Conservation (phyloP, 2,888 invertebrate genomes). For the Eupeodes latifasciatus region DNA sequence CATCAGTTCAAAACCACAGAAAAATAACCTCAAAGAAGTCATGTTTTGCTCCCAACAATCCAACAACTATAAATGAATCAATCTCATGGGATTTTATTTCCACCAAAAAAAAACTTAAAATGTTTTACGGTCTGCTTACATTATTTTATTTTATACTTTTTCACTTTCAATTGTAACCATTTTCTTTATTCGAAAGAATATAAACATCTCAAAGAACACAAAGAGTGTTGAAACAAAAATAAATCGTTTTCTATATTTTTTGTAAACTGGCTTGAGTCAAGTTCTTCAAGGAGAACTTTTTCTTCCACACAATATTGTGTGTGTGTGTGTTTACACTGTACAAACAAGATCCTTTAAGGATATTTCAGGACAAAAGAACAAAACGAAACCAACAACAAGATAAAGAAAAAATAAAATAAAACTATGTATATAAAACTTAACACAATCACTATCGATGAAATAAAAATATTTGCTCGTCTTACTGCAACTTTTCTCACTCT, state of each 20-base stretch:
- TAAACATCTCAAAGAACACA: slow-evolving; percentile 34
- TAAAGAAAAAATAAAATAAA: background rate
- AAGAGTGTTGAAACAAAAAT: slow-evolving; percentile 39
- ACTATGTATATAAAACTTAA: background rate
- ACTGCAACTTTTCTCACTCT: slow-evolving; percentile 22
- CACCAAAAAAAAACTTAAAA: slow-evolving; percentile 24
- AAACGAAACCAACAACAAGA: background rate
- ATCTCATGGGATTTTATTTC: slow-evolving; percentile 19
- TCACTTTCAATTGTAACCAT: background rate
- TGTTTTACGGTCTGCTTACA: slow-evolving; percentile 22
- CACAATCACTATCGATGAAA: slow-evolving; percentile 45
- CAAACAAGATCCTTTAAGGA: background rate
- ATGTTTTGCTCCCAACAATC: background rate
- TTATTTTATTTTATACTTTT: background rate
- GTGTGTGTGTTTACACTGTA: background rate
- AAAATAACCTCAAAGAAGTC: slow-evolving; percentile 4
- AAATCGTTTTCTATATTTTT: slow-evolving; percentile 32
- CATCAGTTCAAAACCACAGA: background rate
- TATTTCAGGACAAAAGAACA: background rate
- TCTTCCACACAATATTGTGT: background rate
- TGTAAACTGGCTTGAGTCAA: background rate
- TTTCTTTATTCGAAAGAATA: background rate
- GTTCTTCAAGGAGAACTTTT: background rate
- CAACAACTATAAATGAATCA: slow-evolving; percentile 33
- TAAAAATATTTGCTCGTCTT: slow-evolving; percentile 31